phyloP scores from a whole-genome alignment of 2,113 vertebrate genomes.

The Caranx melampygus region DNA sequence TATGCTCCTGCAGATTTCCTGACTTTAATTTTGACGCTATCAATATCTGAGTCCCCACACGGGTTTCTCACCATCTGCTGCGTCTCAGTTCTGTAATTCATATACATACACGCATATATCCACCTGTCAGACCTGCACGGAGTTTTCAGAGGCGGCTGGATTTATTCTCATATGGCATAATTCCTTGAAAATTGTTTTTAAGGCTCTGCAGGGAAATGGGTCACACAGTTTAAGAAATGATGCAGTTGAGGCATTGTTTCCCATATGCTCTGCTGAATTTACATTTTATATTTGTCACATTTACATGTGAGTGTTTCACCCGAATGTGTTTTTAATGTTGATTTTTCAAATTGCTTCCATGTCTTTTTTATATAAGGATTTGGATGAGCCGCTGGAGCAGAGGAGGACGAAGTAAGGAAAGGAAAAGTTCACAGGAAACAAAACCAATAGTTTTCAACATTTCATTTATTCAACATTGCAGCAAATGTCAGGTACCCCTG shows the following conservation, averaged over 20 bases:
- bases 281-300: not conserved
- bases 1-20: not conserved
- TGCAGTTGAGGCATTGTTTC: not conserved
- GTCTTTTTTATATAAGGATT: too few species aligned
- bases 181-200: conserved; percentile 21
- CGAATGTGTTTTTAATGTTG: too few species aligned
- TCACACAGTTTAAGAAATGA: conserved; percentile 5
- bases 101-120: conserved; percentile 9
- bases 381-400: too few species aligned
- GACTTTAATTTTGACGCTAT: conserved; percentile 43
- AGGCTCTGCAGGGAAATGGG: not conserved
- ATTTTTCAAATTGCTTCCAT: too few species aligned
- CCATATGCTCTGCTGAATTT: not conserved
- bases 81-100: conserved; percentile 24
- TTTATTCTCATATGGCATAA: conserved; percentile 39
- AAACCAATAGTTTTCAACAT: not conserved
- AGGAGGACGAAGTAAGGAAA: not conserved
- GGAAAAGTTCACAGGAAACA: too few species aligned
- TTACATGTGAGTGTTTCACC: not conserved
- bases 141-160: conserved; percentile 35
- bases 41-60: conserved; percentile 30
- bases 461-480: not conserved
- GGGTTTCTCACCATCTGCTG: conserved; percentile 57
- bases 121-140: conserved; percentile 40
- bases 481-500: not conserved